phyloP scores from a whole-genome alignment of 64 coral and sea anemone genomes.

The Stylophora pistillata region DNA sequence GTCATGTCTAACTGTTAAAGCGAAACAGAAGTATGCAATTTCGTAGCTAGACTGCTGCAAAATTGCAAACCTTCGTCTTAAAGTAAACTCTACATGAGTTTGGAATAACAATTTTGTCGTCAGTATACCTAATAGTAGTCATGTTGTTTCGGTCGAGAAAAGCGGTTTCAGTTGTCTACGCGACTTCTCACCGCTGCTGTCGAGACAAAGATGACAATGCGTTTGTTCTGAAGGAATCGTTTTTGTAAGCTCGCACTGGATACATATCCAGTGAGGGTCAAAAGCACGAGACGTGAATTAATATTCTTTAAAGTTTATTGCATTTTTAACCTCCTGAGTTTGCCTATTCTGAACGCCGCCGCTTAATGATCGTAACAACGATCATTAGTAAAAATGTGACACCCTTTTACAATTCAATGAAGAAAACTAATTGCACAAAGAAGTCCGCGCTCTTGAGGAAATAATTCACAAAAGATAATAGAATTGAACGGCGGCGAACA shows the following conservation, averaged over 20 bases:
- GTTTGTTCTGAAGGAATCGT: not conserved
- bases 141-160: not conserved
- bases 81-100: not conserved
- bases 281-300: too few relatives aligned
- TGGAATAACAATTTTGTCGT: not conserved
- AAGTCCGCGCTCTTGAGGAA: slow-evolving; percentile 3
- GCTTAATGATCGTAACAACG: slow-evolving; percentile 20
- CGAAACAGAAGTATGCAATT: too few relatives aligned
- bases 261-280: not conserved
- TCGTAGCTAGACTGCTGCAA: not conserved
- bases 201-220: slow-evolving; percentile 13
- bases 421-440: slow-evolving; percentile 44
- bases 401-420: slow-evolving; percentile 33
- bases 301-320: not conserved
- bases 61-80: not conserved
- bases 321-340: not conserved
- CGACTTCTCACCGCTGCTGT: not conserved
- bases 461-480: slow-evolving; percentile 33
- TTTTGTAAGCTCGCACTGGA: not conserved
- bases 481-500: not conserved
- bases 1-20: not conserved
- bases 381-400: not conserved
- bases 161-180: not conserved
- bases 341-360: not conserved
- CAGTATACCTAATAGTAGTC: not conserved